A percentile compares a stretch with the other conserved stretches of the same genome.
Evolutionary conservation across 2,797 vertebrate genomes (phyloP).

Genomic region (Gouania willdenowi): DNA sequence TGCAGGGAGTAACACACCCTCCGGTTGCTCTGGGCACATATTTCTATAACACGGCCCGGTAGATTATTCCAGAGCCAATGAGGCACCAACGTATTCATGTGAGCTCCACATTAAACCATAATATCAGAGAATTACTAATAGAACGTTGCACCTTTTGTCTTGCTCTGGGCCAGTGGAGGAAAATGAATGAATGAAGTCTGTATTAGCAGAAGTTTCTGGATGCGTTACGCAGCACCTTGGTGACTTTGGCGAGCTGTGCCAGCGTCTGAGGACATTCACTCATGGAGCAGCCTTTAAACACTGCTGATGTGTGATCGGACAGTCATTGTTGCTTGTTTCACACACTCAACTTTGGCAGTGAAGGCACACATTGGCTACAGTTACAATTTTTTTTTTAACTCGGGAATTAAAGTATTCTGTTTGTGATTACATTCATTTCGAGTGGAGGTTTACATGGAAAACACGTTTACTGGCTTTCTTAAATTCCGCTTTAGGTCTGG

Average conservation of each 20-base stretch:
- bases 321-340: conserved; percentile 47
- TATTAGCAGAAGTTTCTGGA: conserved; percentile 9
- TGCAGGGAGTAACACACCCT: conserved; percentile 3
- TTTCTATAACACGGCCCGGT: conserved; percentile 8
- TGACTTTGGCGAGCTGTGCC: conserved; percentile 17
- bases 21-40: conserved; percentile 10
- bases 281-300: conserved; percentile 37
- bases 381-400: too few species aligned
- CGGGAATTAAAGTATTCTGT: too few species aligned
- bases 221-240: conserved; percentile 16
- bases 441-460: too few species aligned
- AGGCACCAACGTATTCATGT: conserved; percentile 14
- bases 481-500: too few species aligned
- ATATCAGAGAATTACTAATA: conserved; percentile 42
- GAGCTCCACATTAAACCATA: conserved; percentile 20
- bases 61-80: conserved; percentile 24
- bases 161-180: conserved; percentile 28
- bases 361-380: conserved; percentile 32
- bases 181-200: conserved; percentile 9
- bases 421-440: too few species aligned
- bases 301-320: conserved; percentile 46
- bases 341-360: conserved; percentile 48
- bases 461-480: too few species aligned
- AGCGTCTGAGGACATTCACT: conserved; percentile 6
- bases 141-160: conserved; percentile 20